A percentile compares a stretch with the other conserved stretches of the same genome.
Conservation (phyloP, 1,140 invertebrate species). For the Aricia agestis region DNA sequence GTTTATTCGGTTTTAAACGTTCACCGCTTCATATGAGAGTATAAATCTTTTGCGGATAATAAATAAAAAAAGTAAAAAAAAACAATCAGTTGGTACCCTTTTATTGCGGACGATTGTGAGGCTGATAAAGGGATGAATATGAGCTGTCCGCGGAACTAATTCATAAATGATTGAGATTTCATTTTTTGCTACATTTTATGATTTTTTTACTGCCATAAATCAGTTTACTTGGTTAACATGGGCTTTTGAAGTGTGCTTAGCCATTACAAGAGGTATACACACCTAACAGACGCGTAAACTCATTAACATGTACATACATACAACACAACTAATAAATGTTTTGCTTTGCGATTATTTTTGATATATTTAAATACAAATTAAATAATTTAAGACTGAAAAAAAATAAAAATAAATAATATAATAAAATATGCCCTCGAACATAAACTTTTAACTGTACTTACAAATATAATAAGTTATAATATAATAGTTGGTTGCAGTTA, state of each 20-base stretch:
- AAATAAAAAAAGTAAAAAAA: conserved; percentile 54
- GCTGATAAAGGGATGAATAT: conserved; percentile 70
- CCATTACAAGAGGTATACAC: not conserved
- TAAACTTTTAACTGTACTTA: too few species aligned
- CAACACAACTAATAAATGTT: not conserved
- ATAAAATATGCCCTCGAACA: too few species aligned
- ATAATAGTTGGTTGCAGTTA: too few species aligned
- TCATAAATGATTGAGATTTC: conserved; percentile 74
- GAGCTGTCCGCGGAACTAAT: conserved; percentile 71
- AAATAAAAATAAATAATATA: too few species aligned
- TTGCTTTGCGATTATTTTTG: too few species aligned
- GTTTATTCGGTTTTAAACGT: conserved; percentile 9
- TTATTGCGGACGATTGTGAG: conserved; percentile 67
- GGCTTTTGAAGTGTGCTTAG: conserved; percentile 2
- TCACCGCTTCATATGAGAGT: conserved; percentile 12
- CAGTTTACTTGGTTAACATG: conserved; percentile 11
- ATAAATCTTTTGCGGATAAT: conserved; percentile 58
- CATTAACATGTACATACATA: too few species aligned
- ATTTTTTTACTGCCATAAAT: conserved; percentile 16
- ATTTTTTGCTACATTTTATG: conserved; percentile 52
- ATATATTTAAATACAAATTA: too few species aligned
- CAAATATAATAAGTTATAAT: too few species aligned
- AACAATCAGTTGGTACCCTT: conserved; percentile 65
- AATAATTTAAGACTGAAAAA: too few species aligned
- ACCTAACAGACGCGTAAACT: too few species aligned